Base-by-base conservation (phyloP, 2,888 invertebrate genomes). In the Rotaria macrura region DNA sequence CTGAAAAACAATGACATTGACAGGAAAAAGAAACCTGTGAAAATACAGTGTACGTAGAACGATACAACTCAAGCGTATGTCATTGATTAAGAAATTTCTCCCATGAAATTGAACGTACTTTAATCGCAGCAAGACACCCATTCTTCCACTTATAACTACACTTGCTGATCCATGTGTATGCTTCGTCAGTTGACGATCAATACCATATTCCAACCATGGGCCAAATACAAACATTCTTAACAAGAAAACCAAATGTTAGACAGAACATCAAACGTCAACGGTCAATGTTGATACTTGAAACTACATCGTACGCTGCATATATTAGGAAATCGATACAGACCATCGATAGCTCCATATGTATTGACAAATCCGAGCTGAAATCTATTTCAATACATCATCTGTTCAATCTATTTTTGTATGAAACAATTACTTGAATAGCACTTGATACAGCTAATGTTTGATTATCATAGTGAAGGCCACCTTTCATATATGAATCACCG, bases 121-220 rank as follows among this genome's bases (percentile, higher is more conserved):
- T 25, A 72, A 40, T 34, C 29, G 52, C 12, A 57, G 29, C 40
- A 86, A 47, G 12, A 97, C 96, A 43, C 97, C 97, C 14, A 94
- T 93, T 1, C 96, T 95, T 52, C 95, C 92, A 5, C 96, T 96
- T 29, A 97, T 92, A 87, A 94, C 93, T 57, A 97, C 94, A 0
- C 95, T 93, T 2, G 96, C 96, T 0, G 95, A 94, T 3, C 97
- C 92, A 74, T 94, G 94, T 89, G 95, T 96, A 89, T 96, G 95
- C 90, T 95, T 94, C 0, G 96, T 95, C 52, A 97, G 93, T 90
- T 95, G 95, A 89, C 96, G 96, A 89, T 97, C 96, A 2, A 94
- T 94, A 0, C 96, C 96, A 89, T 96, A 97, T 90, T 97, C 96
- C 0, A 95, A 92, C 86, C 94, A 92, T 6, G 94, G 94, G 12